These are phyloP conservation scores for Sylvilagus floridanus DNA, from an alignment of 2,797 vertebrate species.

Conservation along the genomic window DNA sequence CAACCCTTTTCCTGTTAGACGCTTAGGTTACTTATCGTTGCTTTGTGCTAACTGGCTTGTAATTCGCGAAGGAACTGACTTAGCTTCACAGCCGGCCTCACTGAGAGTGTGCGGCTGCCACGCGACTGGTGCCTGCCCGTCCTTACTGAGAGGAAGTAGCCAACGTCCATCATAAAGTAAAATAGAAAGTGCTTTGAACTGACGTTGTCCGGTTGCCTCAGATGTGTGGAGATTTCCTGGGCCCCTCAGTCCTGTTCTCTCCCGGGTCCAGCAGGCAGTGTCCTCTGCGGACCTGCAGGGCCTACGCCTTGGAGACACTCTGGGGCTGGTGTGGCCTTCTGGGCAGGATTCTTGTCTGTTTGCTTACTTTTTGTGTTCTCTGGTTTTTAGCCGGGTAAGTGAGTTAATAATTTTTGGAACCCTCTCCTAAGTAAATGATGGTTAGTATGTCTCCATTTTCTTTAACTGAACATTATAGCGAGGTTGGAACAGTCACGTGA, in stretches of 20 bases:
- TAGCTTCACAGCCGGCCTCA: not conserved
- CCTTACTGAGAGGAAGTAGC: not conserved
- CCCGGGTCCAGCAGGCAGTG: not conserved
- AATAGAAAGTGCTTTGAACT: not conserved
- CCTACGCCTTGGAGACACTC: not conserved
- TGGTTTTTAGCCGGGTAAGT: not conserved
- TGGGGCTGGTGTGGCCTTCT: not conserved
- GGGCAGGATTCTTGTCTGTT: not conserved
- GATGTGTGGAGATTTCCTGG: not conserved
- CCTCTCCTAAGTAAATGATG: not conserved
- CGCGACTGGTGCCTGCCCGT: not conserved
- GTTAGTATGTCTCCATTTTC: not conserved
- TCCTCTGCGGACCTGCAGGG: not conserved
- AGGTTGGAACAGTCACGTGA: not conserved
- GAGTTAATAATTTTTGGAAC: not conserved
- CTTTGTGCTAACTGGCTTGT: not conserved
- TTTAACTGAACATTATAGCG: not conserved
- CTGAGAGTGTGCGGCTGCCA: accelerated
- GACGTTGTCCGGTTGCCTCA: not conserved
- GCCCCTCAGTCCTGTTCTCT: not conserved
- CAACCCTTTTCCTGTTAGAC: not conserved
- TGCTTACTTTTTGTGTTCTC: not conserved
- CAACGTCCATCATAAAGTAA: not conserved
- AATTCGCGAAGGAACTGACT: not conserved
- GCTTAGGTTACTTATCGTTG: not conserved